Conservation (phyloP, 2,113 vertebrate genomes). For the Condylura cristata region DNA sequence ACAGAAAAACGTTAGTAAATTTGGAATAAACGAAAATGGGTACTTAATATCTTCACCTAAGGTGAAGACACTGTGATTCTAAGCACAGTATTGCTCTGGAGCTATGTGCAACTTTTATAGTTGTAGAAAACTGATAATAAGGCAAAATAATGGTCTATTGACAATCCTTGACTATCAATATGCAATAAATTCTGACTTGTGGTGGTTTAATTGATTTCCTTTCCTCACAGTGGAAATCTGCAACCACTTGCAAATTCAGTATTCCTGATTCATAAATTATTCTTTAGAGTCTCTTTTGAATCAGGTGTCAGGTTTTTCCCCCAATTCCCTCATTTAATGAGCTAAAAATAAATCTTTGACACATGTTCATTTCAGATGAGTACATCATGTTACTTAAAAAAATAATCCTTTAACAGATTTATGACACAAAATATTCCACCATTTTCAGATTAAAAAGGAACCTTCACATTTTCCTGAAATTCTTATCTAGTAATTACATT, state of each 20-base stretch:
- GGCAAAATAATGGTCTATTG: background rate
- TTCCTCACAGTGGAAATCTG: background rate
- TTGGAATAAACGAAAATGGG: background rate
- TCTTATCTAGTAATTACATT: slow-evolving; percentile 44
- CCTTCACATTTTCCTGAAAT: slow-evolving; percentile 50
- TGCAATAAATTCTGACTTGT: background rate
- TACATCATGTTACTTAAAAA: slow-evolving; percentile 15
- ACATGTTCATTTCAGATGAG: slow-evolving; percentile 57
- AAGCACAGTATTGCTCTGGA: background rate
- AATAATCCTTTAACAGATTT: slow-evolving; percentile 29
- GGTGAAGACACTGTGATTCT: background rate
- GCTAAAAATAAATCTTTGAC: background rate
- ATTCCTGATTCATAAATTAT: slow-evolving; percentile 22
- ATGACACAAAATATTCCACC: slow-evolving; percentile 53
- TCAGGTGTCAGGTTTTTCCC: background rate
- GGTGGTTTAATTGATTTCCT: background rate
- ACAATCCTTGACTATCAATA: background rate
- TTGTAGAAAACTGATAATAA: slow-evolving; percentile 12
- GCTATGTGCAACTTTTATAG: background rate
- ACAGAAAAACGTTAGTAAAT: background rate
- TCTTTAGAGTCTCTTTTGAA: slow-evolving; percentile 22
- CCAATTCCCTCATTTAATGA: background rate
- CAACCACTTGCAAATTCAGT: background rate
- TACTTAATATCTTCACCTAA: background rate
- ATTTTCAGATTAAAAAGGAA: slow-evolving; percentile 50